Evolutionary conservation across 2,888 invertebrate genomes (phyloP), one percentile per base, ranked within the genome.

Genomic region (Leptinotarsa haldemani): DNA sequence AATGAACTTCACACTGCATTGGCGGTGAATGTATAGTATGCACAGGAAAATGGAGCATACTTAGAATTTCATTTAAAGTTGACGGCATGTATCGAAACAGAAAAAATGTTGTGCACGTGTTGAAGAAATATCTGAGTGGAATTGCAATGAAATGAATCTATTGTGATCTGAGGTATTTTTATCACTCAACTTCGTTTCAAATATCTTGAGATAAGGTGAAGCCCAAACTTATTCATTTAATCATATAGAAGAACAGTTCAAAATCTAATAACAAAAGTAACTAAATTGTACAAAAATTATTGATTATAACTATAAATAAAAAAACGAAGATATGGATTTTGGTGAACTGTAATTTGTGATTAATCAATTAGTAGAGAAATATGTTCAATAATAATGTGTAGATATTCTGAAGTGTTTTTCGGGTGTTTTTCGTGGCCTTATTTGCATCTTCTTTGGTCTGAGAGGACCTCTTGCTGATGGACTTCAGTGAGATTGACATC

Each of bases 21-120:
- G 30, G 67, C 72, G 20, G 63, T 64, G 68, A 66, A 70, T 65
- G 70, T 70, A 25, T 65, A 48, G 71, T 61, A 72, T 63, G 72
- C 67, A 46, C 61, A 40, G 64, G 67, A 72, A 67, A 72, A 72
- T 67, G 66, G 67, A 64, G 69, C 77, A 74, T 74, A 73, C 73
- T 71, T 69, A 65, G 74, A 70, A 74, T 77, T 77, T 73, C 65
- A 69, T 61, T 73, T 52, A 66, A 73, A 77, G 69, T 70, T 74
- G 56, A 74, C 70, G 73, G 71, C 65, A 71, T 77, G 70, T 73
- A 73, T 71, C 70, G 74, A 61, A 74, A 77, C 65, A 66, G 64
- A 64, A 64, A 53, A 71, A 74, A 74, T 71, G 76, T 74, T 56
- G 70, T 68, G 68, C 70, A 70, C 63, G 69, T 72, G 72, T 73